These are phyloP conservation scores for Gobio occitaniae DNA, from an alignment of 2,797 vertebrate genomes.

Conservation along the genomic window DNA sequence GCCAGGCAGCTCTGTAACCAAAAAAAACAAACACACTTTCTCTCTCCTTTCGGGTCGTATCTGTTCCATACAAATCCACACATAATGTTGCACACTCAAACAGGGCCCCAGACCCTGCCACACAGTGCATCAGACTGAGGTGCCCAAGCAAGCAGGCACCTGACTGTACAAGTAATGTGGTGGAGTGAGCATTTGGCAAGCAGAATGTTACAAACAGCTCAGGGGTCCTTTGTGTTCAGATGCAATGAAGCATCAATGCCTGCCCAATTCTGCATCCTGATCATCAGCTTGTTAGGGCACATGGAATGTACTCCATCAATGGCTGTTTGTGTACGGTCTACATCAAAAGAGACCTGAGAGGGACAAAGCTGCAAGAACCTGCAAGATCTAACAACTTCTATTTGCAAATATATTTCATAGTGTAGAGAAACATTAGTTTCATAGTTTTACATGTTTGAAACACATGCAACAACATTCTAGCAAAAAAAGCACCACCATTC, in stretches of 20 bases:
- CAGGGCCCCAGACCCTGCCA: not conserved
- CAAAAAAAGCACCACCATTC: not conserved
- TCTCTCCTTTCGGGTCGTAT: not conserved
- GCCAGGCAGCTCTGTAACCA: not conserved
- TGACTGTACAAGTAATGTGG: conserved; percentile 25
- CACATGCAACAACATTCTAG: not conserved
- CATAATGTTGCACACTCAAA: not conserved
- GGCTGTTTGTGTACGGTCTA: conserved; percentile 13
- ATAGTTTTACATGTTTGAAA: not conserved
- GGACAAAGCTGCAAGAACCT: not conserved
- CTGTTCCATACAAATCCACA: not conserved
- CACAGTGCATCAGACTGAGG: not conserved
- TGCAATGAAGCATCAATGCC: conserved; percentile 39
- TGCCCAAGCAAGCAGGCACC: not conserved
- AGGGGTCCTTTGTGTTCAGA: conserved; percentile 39
- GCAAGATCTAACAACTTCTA: not conserved
- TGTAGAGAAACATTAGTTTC: not conserved
- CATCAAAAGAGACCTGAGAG: conserved; percentile 1
- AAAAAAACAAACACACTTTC: not conserved
- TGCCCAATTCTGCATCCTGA: conserved; percentile 28
- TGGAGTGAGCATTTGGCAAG: conserved; percentile 17
- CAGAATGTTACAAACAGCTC: conserved; percentile 18
- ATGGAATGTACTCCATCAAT: conserved; percentile 50
- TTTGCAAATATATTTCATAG: not conserved
- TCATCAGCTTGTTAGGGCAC: conserved; percentile 43